Evolutionary conservation across 2,888 invertebrate species (phyloP).

Genomic region (Pseudolycoriella hygida): DNA sequence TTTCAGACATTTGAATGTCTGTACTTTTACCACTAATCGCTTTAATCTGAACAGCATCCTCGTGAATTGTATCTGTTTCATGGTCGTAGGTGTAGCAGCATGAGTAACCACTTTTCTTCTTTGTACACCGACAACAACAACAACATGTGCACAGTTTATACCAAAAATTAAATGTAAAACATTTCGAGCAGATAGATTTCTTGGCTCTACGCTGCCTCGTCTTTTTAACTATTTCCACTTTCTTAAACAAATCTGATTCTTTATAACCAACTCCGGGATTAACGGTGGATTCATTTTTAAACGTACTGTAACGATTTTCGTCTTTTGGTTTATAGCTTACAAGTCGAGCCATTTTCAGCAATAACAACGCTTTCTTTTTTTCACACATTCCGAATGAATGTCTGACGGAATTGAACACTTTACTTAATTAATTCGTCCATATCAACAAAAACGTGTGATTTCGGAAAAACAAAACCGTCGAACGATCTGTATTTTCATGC

Average conservation of each 20-base stretch:
- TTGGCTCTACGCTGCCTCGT: too few species aligned
- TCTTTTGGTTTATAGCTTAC: slow-evolving; percentile 13
- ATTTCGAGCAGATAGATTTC: too few species aligned
- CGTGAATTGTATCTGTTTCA: not conserved
- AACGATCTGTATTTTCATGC: too few species aligned
- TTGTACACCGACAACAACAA: not conserved
- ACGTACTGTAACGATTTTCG: slow-evolving; percentile 14
- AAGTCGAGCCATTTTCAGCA: slow-evolving; percentile 12
- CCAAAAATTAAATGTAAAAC: not conserved
- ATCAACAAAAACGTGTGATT: too few species aligned
- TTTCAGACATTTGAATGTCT: not conserved
- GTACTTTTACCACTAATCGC: not conserved
- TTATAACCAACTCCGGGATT: too few species aligned
- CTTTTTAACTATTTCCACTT: not conserved
- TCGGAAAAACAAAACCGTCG: too few species aligned
- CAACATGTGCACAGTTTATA: not conserved
- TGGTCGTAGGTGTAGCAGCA: not conserved
- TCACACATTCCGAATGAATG: too few species aligned
- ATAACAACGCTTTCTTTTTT: too few species aligned
- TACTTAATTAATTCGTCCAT: too few species aligned
- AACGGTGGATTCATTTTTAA: slow-evolving; percentile 9
- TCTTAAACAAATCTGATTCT: not conserved
- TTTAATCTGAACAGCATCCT: not conserved
- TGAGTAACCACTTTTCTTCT: not conserved
- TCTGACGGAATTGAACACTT: too few species aligned